Conservation (phyloP, 2,113 vertebrate species). For the Oenanthe melanoleuca region DNA sequence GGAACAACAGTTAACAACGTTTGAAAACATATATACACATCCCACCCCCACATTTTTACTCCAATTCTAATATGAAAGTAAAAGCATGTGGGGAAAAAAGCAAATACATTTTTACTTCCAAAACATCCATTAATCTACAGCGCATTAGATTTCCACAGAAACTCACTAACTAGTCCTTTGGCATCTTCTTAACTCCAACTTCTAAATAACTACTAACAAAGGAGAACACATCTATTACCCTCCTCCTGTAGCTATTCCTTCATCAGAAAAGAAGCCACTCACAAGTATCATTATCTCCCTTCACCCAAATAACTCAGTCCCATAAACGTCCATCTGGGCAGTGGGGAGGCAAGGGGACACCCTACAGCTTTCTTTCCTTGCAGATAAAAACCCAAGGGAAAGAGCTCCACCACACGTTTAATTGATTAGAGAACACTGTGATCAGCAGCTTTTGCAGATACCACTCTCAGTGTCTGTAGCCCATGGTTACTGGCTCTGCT, state of each 20-base stretch:
- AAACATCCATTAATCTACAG: not conserved
- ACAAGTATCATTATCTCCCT: not conserved
- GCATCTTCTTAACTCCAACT: not conserved
- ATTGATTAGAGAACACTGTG: not conserved
- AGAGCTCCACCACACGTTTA: not conserved
- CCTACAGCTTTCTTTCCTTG: not conserved
- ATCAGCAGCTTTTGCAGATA: not conserved
- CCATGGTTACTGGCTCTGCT: not conserved
- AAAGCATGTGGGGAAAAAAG: not conserved
- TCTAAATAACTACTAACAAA: not conserved
- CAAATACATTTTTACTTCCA: not conserved
- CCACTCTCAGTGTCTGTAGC: not conserved
- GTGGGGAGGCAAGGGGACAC: not conserved
- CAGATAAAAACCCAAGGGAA: not conserved
- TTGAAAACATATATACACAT: not conserved
- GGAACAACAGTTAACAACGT: not conserved
- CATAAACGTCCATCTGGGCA: not conserved
- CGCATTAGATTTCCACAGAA: not conserved
- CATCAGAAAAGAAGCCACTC: not conserved
- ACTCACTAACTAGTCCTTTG: not conserved
- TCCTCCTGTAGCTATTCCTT: not conserved
- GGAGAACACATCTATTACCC: not conserved
- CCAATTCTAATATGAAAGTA: not conserved
- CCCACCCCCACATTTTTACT: not conserved
- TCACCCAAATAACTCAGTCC: not conserved